These are phyloP conservation scores for Apotomis capreana DNA, from an alignment of 2,888 invertebrate species.

Conservation along the genomic window DNA sequence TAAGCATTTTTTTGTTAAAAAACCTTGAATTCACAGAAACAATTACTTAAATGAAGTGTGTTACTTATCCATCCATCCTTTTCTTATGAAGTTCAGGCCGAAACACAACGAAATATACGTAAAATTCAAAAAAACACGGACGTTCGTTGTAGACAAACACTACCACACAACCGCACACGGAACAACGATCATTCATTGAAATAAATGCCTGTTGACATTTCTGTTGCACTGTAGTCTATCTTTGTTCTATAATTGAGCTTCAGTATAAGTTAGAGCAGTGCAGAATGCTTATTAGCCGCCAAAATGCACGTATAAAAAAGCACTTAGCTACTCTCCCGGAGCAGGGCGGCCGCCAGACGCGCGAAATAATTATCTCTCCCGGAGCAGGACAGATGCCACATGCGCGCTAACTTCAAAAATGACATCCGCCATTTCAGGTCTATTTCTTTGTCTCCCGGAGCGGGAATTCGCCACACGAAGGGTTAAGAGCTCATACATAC, in stretches of 20 bases:
- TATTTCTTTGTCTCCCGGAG: too few species aligned
- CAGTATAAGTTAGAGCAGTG: neutral
- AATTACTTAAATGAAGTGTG: too few species aligned
- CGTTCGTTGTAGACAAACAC: slow-evolving; percentile 9
- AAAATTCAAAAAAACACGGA: slow-evolving; percentile 18
- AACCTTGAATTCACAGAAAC: too few species aligned
- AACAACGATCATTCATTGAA: too few species aligned
- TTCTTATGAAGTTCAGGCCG: slow-evolving; percentile 6
- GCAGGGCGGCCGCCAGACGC: neutral
- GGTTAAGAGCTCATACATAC: too few species aligned
- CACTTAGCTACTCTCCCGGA: slow-evolving; percentile 3
- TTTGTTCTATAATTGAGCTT: too few species aligned
- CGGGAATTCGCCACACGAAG: too few species aligned
- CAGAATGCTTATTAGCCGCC: neutral
- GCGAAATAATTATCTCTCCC: neutral
- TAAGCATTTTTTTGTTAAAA: neutral
- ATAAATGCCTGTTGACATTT: too few species aligned
- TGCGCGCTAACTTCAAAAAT: too few species aligned
- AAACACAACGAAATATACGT: slow-evolving; percentile 12
- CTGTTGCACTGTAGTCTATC: too few species aligned
- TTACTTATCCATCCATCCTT: neutral
- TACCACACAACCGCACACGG: slow-evolving; percentile 14
- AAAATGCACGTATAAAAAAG: slow-evolving; percentile 1
- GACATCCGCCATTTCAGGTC: too few species aligned
- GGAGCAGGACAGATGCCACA: neutral